A percentile compares a stretch with the other conserved stretches of the same genome.
These are phyloP conservation scores for Polypterus senegalus DNA, from an alignment of 2,113 vertebrate species.

Conservation along the genomic window DNA sequence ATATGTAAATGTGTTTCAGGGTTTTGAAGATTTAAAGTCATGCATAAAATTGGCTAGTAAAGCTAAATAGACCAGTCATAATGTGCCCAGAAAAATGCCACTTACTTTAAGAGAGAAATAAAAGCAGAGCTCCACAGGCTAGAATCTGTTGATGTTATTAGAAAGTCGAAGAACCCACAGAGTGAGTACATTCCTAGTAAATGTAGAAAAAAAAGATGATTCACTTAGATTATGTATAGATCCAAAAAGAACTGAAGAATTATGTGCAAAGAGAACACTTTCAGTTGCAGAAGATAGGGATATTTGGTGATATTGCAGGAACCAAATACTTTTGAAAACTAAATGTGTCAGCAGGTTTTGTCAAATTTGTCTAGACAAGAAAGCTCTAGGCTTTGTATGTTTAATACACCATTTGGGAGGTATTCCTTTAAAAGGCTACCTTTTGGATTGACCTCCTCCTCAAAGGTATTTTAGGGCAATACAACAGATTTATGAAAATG, in stretches of 20 bases:
- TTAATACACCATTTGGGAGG: conserved; percentile 9
- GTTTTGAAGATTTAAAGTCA: neutral
- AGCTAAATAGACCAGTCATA: neutral
- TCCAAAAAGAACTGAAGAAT: conserved; percentile 7
- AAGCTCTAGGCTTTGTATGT: conserved; percentile 6
- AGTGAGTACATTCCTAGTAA: conserved; percentile 11
- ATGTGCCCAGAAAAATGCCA: neutral
- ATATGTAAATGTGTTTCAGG: neutral
- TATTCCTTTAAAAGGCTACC: conserved; percentile 11
- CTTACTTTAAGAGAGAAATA: neutral
- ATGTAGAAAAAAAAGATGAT: conserved; percentile 7
- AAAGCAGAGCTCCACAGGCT: neutral
- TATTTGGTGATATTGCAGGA: no score
- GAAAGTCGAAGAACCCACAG: conserved; percentile 9
- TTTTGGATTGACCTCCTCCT: conserved; percentile 5
- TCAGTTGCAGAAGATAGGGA: conserved; percentile 4
- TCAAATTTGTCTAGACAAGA: no score
- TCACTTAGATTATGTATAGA: conserved; percentile 7
- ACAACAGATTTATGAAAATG: conserved; percentile 8
- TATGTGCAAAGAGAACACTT: conserved; percentile 11
- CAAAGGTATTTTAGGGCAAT: conserved; percentile 5
- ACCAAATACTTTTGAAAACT: no score
- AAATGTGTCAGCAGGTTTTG: no score
- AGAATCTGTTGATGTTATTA: conserved; percentile 4
- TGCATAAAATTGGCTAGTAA: neutral